Evolutionary conservation across 2,888 invertebrate genomes (phyloP), one percentile per base, ranked within the genome.

Genomic region (Acleris sparsana): DNA sequence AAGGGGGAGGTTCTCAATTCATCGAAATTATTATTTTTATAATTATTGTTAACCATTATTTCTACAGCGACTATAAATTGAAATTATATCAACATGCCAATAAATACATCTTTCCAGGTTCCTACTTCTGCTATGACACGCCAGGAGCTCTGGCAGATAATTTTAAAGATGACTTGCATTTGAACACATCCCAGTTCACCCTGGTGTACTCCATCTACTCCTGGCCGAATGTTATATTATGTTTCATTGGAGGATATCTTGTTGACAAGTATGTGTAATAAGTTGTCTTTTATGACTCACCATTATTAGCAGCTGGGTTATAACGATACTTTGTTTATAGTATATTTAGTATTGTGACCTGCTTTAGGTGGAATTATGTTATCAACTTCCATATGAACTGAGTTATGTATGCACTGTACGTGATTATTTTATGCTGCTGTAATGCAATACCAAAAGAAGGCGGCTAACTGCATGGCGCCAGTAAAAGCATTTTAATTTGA

Each of bases 51-150:
- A 33, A 9, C 9, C 9, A 9, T 33, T 33, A 33, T 33, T 9
- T 33, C 33, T 33, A 9, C 0, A 9, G 2, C 0, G 9, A 33
- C 2, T 33, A 9, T 9, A 9, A 33, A 33, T 33, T 33, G 33
- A 9, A 33, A 33, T 33, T 33, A 5, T 25, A 25, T 25, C 5
- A 25, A 33, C 7, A 33, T 33, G 33, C 3, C 9, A 9, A 33
- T 33, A 33, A 9, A 33, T 9, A 13, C 7, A 13, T 13, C 4
- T 81, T 94, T 93, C 62, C 89, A 98, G 99, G 98, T 81, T 98
- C 98, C 67, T 99, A 98, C 88, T 99, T 99, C 87, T 99, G 99
- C 87, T 99, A 98, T 92, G 99, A 99, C 86, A 98, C 97, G 85
- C 99, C 99, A 6, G 97, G 96, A 62, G 98, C 99, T 5, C 87